Percentiles rank a stretch among this genome's conserved stretches.
Conservation (phyloP, 92 coral and sea anemone genomes). For the Anthopleura xanthogrammica region DNA sequence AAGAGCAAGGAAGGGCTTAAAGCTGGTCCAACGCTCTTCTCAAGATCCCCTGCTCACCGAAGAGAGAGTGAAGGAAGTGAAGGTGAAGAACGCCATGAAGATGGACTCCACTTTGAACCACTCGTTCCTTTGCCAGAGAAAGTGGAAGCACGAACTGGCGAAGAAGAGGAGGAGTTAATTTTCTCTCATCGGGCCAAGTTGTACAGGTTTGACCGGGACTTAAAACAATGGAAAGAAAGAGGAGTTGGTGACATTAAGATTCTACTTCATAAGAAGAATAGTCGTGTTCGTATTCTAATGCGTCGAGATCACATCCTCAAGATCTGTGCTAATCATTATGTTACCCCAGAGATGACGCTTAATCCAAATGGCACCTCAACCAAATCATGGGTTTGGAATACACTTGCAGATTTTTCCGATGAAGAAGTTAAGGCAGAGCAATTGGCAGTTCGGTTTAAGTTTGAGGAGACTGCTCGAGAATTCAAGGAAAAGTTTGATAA, state of each 20-base stretch:
- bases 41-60: background rate
- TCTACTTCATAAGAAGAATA: conserved; percentile 51
- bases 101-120: conserved; percentile 84
- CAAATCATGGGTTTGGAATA: conserved; percentile 91
- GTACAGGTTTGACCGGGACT: conserved; percentile 69
- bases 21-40: conserved; percentile 60
- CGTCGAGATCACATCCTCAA: conserved; percentile 83
- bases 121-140: conserved; percentile 85
- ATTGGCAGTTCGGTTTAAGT: conserved; percentile 84
- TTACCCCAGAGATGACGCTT: conserved; percentile 83
- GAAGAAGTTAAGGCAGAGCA: conserved; percentile 77
- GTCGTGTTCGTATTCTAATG: conserved; percentile 84
- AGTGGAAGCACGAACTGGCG: conserved; percentile 74
- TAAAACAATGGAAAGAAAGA: conserved; percentile 90
- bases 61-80: conserved; percentile 26
- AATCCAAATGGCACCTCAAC: conserved; percentile 77
- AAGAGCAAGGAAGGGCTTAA: conserved; percentile 55
- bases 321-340: conserved; percentile 92
- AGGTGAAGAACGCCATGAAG: conserved; percentile 40
- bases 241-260: conserved; percentile 94
- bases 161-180: conserved; percentile 79
- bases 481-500: conserved; percentile 85
- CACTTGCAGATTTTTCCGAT: conserved; percentile 84
- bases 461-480: conserved; percentile 55
- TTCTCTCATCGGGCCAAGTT: conserved; percentile 83